Evolutionary conservation across 2,113 vertebrate species (phyloP).

Genomic region (Upupa epops): DNA sequence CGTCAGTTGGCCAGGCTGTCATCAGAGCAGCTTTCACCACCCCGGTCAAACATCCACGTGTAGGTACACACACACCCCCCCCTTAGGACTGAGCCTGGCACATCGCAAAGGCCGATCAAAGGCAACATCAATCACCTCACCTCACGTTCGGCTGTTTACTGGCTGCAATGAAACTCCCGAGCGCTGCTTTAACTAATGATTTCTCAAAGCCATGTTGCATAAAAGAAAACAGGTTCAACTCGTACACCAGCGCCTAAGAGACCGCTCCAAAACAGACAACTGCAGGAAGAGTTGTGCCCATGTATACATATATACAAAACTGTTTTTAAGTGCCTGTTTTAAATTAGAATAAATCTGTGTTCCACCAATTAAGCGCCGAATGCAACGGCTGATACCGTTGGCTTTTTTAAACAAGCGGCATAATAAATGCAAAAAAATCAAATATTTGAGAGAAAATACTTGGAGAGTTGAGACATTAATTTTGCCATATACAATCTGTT

Average conservation of each 20-base stretch:
- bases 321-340: conserved; percentile 67
- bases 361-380: conserved; percentile 65
- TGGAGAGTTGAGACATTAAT: conserved; percentile 73
- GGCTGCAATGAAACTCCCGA: not conserved
- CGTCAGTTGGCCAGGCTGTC: not conserved
- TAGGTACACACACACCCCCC: not conserved
- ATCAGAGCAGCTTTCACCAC: not conserved
- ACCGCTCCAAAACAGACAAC: conserved; percentile 65
- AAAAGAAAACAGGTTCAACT: conserved; percentile 55
- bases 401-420: conserved; percentile 59
- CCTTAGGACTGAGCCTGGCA: not conserved
- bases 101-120: not conserved
- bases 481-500: conserved; percentile 77
- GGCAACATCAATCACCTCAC: not conserved
- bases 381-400: conserved; percentile 8
- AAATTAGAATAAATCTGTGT: conserved; percentile 68
- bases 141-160: not conserved
- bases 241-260: conserved; percentile 43
- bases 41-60: too few species aligned
- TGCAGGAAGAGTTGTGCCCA: conserved; percentile 61
- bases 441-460: conserved; percentile 77
- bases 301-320: conserved; percentile 67
- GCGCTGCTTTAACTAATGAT: conserved; percentile 17
- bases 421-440: conserved; percentile 78
- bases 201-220: conserved; percentile 46